phyloP scores from a whole-genome alignment of 2,113 vertebrate species.

The Odobenus rosmarus region DNA sequence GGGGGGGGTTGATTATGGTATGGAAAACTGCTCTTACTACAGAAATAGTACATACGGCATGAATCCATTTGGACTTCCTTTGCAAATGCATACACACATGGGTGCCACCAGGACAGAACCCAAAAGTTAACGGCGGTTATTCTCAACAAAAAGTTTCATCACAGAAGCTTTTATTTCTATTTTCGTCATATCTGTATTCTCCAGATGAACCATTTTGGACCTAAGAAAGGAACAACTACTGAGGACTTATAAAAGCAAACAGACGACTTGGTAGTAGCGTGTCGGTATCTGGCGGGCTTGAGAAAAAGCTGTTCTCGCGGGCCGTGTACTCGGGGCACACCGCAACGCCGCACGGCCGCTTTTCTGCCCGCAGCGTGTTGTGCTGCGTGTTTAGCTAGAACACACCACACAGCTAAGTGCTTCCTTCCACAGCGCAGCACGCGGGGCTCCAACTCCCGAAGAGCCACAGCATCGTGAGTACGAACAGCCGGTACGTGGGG shows the following conservation, averaged over 20 bases:
- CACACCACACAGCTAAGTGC: not conserved
- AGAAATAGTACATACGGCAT: not conserved
- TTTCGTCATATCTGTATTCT: not conserved
- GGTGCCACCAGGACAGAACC: not conserved
- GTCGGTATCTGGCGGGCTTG: not conserved
- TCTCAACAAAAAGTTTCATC: not conserved
- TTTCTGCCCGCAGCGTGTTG: not conserved
- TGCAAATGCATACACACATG: not conserved
- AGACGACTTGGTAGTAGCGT: not conserved
- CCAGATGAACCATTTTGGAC: not conserved
- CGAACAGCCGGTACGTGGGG: not conserved
- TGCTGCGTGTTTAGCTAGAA: not conserved
- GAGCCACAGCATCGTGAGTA: not conserved
- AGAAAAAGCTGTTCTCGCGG: not conserved
- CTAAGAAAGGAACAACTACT: not conserved
- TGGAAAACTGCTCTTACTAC: conserved; percentile 10
- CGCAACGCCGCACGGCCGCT: not conserved
- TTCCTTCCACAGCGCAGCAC: not conserved
- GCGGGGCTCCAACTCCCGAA: not conserved
- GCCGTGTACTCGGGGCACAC: not conserved
- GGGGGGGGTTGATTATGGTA: not conserved
- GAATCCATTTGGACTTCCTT: conserved; percentile 26
- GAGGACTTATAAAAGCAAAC: not conserved
- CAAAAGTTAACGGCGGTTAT: not conserved
- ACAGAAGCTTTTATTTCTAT: conserved; percentile 2